These are phyloP conservation scores for Scaptomyza flava DNA, from an alignment of 2,888 invertebrate genomes.

Conservation along the genomic window DNA sequence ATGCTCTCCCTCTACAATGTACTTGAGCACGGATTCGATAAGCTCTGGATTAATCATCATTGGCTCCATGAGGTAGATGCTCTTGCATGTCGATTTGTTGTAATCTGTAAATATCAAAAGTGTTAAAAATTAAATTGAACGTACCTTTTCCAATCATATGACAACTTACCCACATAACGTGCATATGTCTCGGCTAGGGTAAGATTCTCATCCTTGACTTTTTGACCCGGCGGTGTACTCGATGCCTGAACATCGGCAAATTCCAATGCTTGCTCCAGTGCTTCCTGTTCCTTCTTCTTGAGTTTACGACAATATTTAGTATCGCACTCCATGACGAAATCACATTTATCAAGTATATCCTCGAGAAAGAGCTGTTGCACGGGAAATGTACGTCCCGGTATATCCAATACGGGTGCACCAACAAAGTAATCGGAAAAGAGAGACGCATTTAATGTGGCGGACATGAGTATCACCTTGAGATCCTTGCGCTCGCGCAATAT, in stretches of 20 bases:
- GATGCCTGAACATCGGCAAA: constrained; percentile 87
- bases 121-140: background rate
- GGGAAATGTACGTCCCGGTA: constrained; percentile 93
- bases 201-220: constrained; percentile 90
- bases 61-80: constrained; percentile 90
- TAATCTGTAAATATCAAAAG: constrained; percentile 83
- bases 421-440: constrained; percentile 93
- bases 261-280: constrained; percentile 88
- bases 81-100: constrained; percentile 88
- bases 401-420: constrained; percentile 91
- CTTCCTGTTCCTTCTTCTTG: constrained; percentile 86
- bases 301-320: constrained; percentile 87
- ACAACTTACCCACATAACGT: constrained; percentile 86
- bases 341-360: constrained; percentile 89
- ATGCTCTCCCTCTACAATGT: constrained; percentile 89
- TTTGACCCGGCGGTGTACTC: constrained; percentile 86
- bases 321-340: constrained; percentile 87
- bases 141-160: background rate
- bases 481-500: constrained; percentile 89
- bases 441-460: constrained; percentile 94
- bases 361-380: constrained; percentile 93
- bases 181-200: constrained; percentile 88
- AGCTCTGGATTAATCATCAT: constrained; percentile 92
- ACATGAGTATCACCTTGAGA: constrained; percentile 95
- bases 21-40: constrained; percentile 89